Conservation (phyloP, 1,140 invertebrate genomes). For the Hestina assimilis region DNA sequence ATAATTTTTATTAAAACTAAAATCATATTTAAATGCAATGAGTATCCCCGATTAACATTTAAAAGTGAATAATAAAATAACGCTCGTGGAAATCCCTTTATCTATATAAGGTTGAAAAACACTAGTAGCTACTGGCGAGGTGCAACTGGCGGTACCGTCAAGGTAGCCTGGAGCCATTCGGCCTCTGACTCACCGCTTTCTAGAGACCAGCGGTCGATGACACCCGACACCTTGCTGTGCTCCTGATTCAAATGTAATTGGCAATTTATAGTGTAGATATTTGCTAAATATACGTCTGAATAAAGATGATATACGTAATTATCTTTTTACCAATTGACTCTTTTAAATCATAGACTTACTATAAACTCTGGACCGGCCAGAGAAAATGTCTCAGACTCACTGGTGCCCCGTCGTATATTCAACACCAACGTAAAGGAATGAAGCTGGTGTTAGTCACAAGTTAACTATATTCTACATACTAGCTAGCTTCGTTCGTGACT, state of each 20-base stretch:
- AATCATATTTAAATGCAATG: neutral
- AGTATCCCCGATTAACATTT: neutral
- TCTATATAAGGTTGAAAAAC: neutral
- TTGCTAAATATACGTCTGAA: neutral
- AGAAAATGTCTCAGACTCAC: no score
- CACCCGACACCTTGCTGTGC: constrained; percentile 26
- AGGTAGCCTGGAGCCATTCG: constrained; percentile 10
- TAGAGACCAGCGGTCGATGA: constrained; percentile 46
- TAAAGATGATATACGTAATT: neutral
- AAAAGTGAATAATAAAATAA: neutral
- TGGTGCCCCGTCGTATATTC: no score
- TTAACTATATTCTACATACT: no score
- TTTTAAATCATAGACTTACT: no score
- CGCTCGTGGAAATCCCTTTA: neutral
- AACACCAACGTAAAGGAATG: no score
- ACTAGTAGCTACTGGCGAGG: neutral
- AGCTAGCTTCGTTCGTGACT: no score
- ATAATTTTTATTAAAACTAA: no score
- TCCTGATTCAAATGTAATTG: neutral
- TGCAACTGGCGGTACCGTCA: constrained; percentile 2
- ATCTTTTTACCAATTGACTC: neutral
- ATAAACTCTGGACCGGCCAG: no score
- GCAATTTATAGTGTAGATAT: neutral
- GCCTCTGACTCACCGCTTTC: constrained; percentile 26
- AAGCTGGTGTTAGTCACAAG: no score